A percentile compares a stretch with the other conserved stretches of the same genome.
Evolutionary conservation across 2,888 invertebrate genomes (phyloP).

Genomic region (Tigriopus californicus): DNA sequence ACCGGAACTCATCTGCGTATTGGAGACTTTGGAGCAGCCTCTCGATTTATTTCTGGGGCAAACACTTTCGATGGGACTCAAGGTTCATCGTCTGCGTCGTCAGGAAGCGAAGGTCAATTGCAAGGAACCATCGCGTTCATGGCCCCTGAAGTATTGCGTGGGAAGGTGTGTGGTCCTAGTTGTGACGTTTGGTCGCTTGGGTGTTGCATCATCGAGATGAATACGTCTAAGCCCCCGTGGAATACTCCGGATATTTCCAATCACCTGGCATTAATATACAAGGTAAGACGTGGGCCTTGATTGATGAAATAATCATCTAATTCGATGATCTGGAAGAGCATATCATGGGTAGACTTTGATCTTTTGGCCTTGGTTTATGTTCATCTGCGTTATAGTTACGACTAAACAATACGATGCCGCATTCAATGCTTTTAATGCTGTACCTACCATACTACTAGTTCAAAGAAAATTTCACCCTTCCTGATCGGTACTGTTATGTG

Average conservation of each 20-base stretch:
- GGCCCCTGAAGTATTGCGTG: constrained; percentile 33
- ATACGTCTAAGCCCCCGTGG: constrained; percentile 32
- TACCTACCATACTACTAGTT: too few species aligned
- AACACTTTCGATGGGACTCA: neutral
- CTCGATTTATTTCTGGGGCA: constrained; percentile 22
- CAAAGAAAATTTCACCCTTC: too few species aligned
- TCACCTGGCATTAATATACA: constrained; percentile 31
- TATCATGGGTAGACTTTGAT: too few species aligned
- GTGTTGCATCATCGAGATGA: constrained; percentile 32
- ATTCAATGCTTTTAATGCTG: too few species aligned
- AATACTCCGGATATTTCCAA: constrained; percentile 29
- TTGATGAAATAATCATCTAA: too few species aligned
- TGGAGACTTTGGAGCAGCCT: constrained; percentile 32
- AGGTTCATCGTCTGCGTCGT: neutral
- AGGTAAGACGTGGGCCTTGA: too few species aligned
- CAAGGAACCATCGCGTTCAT: constrained; percentile 33
- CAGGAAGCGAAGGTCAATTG: constrained; percentile 29
- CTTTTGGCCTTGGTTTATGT: too few species aligned
- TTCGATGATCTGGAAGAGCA: too few species aligned
- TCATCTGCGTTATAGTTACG: too few species aligned
- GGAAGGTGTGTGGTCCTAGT: constrained; percentile 31
- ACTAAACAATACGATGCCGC: too few species aligned
- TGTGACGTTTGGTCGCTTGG: constrained; percentile 34
- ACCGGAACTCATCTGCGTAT: constrained; percentile 31
- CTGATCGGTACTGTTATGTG: too few species aligned